Evolutionary conservation across 2,888 invertebrate genomes (phyloP).

Genomic region (Eupithecia dodoneata): DNA sequence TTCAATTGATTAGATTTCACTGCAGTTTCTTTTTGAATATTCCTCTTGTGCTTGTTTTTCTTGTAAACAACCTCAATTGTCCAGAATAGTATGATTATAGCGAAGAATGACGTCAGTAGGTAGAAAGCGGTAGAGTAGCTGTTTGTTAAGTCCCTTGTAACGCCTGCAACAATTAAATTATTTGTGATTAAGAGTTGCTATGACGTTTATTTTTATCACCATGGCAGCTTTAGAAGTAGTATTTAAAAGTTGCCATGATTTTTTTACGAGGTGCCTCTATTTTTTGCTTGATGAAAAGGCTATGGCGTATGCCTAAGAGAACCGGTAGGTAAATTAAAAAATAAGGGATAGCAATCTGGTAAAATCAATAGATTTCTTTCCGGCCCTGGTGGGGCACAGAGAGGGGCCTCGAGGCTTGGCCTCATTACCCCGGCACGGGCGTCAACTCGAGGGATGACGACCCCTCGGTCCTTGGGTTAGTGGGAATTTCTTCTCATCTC

Average conservation of each 20-base stretch:
- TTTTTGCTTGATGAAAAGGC: neutral
- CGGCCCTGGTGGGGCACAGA: too few species aligned
- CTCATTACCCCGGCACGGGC: too few species aligned
- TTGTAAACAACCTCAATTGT: constrained; percentile 68
- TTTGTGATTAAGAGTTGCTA: neutral
- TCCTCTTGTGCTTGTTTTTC: constrained; percentile 62
- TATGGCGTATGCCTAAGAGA: neutral
- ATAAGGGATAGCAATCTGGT: neutral
- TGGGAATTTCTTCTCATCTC: too few species aligned
- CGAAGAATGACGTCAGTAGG: constrained; percentile 72
- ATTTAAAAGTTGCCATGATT: neutral
- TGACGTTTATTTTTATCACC: neutral
- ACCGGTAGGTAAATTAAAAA: neutral
- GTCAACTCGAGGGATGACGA: too few species aligned
- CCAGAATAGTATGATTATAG: constrained; percentile 65
- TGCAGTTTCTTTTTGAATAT: constrained; percentile 37
- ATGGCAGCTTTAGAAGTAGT: neutral
- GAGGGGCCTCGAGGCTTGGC: too few species aligned
- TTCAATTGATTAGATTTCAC: constrained; percentile 31
- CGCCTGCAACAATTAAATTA: constrained; percentile 66
- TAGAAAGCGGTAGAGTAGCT: constrained; percentile 85
- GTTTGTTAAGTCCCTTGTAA: constrained; percentile 82
- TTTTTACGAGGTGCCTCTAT: neutral
- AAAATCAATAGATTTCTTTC: too few species aligned
- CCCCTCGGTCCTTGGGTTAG: too few species aligned